Evolutionary conservation across 2,797 vertebrate species (phyloP).

Genomic region (Cuculus canorus): DNA sequence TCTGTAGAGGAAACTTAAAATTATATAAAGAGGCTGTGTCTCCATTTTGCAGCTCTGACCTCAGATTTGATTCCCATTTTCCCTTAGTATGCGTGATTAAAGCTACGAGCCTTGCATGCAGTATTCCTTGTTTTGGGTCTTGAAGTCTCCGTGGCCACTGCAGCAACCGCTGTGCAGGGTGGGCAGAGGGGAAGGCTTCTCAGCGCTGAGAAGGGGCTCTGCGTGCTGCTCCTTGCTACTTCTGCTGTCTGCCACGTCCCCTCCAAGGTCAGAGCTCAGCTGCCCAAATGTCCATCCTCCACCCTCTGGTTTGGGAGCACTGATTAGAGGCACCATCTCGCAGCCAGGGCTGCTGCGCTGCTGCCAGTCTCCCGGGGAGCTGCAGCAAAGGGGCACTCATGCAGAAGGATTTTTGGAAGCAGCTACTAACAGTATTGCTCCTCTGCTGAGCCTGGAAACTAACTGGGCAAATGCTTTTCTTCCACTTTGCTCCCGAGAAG

Average conservation of each 20-base stretch:
- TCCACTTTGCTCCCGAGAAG: not conserved
- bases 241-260: not conserved
- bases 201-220: not conserved
- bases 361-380: not conserved
- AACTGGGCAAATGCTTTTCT: not conserved
- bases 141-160: not conserved
- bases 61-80: not conserved
- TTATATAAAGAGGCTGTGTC: not conserved
- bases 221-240: not conserved
- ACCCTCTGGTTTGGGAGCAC: rapidly evolving
- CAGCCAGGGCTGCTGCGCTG: not conserved
- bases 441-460: not conserved
- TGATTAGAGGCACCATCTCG: rapidly evolving
- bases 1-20: not conserved
- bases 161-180: not conserved
- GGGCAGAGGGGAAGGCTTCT: not conserved
- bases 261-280: not conserved
- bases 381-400: not conserved
- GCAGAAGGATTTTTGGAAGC: not conserved
- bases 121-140: not conserved
- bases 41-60: not conserved
- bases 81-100: not conserved
- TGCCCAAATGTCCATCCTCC: not conserved
- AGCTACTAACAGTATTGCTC: not conserved
- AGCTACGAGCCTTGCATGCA: not conserved